Evolutionary conservation across 2,113 vertebrate genomes (phyloP), one percentile per base, ranked within the genome.

Genomic region (Chiloscyllium plagiosum): DNA sequence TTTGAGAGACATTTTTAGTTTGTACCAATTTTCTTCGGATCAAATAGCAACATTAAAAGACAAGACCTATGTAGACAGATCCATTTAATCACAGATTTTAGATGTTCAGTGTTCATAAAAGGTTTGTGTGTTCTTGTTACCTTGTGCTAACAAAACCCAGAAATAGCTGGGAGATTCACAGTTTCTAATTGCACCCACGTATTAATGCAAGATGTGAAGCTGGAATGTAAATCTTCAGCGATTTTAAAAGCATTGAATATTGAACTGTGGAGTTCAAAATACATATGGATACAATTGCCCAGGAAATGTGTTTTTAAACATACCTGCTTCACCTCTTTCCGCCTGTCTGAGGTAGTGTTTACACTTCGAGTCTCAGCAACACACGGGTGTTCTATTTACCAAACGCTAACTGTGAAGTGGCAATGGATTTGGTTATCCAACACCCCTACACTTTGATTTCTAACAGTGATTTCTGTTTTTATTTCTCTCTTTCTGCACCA

Each of bases 71-170:
- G 68, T 95, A 72, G 69, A 76, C 68, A 20, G 69, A 72, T 26
- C 94, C 68, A 95, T 70, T 95, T 95, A 70, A 95, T 95, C 94
- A 95, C 72, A 50, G 68, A 95, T 76, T 72, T 66, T 93, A n/a
- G 66, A 93, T 95, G 94, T 95, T 93, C 61, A 93, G 61, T 93
- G 89, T 93, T 93, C 89, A 93, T 93, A 61, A 93, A 66, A 93
- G 42, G 94, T 95, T 42, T 95, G 94, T 95, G 94, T 95, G 93
- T 95, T 69, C 93, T 72, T 72, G 94, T 95, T 93, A 66, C 89
- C 56, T 95, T 95, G 94, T 95, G 69, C 69, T 52, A 95, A 29
- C 68, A 52, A 37, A 24, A 76, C 94, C 69, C 69, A 52, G 94
- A 72, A 95, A 76, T 52, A 72, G 42, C 69, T 72, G 69, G 69